Evolutionary conservation across 2,113 vertebrate species (phyloP).

Genomic region (Indicator indicator): DNA sequence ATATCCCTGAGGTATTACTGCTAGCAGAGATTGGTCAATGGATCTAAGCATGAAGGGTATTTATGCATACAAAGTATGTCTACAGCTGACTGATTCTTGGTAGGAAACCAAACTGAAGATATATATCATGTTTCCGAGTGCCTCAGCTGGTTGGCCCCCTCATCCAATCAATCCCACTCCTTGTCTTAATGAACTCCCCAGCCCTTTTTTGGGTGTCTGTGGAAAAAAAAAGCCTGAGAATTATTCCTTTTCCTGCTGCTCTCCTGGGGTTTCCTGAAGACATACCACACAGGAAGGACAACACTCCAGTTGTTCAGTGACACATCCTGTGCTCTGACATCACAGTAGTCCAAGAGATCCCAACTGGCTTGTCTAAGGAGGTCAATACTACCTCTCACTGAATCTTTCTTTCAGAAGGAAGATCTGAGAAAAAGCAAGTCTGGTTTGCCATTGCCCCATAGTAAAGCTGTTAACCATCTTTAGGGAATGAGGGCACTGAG

Average conservation of each 20-base stretch:
- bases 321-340: neutral
- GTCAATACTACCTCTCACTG: neutral
- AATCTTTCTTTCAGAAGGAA: neutral
- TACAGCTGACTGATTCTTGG: neutral
- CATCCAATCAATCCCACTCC: neutral
- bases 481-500: neutral
- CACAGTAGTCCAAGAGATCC: neutral
- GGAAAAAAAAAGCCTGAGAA: neutral
- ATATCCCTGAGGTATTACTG: neutral
- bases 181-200: neutral
- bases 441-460: accelerated
- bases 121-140: neutral
- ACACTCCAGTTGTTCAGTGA: neutral
- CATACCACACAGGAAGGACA: neutral
- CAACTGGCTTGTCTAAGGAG: neutral
- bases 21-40: neutral
- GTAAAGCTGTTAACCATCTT: neutral
- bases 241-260: neutral
- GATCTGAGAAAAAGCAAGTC: neutral
- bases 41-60: neutral
- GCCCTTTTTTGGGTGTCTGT: neutral
- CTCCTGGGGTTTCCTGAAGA: neutral
- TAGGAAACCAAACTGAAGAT: neutral
- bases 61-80: accelerated
- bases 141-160: accelerated